Base-by-base conservation (phyloP, 2,888 invertebrate genomes). In the Pantelozetes paolii region DNA sequence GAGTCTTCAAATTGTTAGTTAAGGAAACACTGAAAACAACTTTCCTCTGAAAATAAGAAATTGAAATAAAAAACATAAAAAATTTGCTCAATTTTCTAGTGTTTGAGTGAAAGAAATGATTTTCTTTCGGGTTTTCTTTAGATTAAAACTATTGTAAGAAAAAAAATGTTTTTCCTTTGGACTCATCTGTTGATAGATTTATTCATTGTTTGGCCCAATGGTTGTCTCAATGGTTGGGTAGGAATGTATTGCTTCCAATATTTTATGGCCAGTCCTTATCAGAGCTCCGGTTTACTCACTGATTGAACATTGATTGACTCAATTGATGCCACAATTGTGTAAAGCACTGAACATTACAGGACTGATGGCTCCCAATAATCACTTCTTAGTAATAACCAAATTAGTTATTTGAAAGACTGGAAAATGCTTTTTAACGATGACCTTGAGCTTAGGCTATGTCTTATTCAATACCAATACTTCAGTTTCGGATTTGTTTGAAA, bases 111-210 rank as follows among this genome's bases (percentile, higher is more conserved):
- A 36, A 36, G 36, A 36, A 62, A n/a, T 28, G 18, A 18, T 28
- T 62, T 62, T 62, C 62, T 30, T 36, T 32, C 36, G 36, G 18
- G 13, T 8, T 67, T 36, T 59, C 28, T 59, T 23, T 57, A 57
- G 8, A 57, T 40, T 36, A 67, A 67, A 67, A 67, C 20, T 40
- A 67, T 67, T 20, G 42, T 40, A 32, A 40, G 23, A 67, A 40
- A 23, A 20, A 13, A 42, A 20, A 67, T 23, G 13, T 57, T 6
- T 59, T 59, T 59, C 30, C 32, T 20, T 13, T 67, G 20, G 40
- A 67, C 32, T 67, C 67, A 67, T 67, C 36, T 67, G 67, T 42
- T 67, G 67, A 67, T 67, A 42, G 67, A 67, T 67, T 67, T 67
- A 67, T 67, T 67, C 67, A 67, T 67, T 67, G 67, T 67, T 67